A percentile compares a stretch with the other conserved stretches of the same genome.
These are phyloP conservation scores for Metalampra italica DNA, from an alignment of 2,888 invertebrate genomes.

Conservation along the genomic window DNA sequence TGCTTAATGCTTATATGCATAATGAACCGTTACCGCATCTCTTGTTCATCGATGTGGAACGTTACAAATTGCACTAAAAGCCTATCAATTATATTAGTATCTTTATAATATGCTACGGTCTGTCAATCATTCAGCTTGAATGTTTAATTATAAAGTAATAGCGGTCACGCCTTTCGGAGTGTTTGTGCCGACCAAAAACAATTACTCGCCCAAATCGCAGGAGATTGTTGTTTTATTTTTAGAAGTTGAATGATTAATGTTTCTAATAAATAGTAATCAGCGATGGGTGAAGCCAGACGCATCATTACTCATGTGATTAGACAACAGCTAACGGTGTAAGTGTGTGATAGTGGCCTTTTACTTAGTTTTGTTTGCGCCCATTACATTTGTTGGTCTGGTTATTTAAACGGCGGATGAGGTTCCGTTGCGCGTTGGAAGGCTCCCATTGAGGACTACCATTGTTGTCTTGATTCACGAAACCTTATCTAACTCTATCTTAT, in stretches of 20 bases:
- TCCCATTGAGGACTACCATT: constrained; percentile 48
- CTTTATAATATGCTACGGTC: constrained; percentile 29
- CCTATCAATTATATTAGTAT: constrained; percentile 42
- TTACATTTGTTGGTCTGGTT: constrained; percentile 52
- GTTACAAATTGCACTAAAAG: constrained; percentile 45
- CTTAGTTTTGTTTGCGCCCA: constrained; percentile 49
- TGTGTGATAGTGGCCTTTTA: constrained; percentile 44
- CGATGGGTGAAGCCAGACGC: constrained; percentile 31
- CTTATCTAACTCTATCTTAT: constrained; percentile 39
- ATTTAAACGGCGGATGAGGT: constrained; percentile 60
- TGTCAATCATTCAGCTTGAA: constrained; percentile 41
- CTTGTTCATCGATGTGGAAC: constrained; percentile 43
- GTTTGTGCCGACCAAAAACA: constrained; percentile 36
- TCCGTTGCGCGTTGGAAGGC: constrained; percentile 59
- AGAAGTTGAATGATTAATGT: constrained; percentile 38
- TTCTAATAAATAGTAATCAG: constrained; percentile 41
- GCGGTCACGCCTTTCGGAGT: constrained; percentile 38
- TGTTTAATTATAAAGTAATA: constrained; percentile 37
- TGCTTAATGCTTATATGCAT: constrained; percentile 28
- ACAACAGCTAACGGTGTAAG: constrained; percentile 38
- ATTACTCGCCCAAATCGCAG: constrained; percentile 22
- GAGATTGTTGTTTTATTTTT: constrained; percentile 27
- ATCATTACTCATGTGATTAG: constrained; percentile 36
- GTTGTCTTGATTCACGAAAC: constrained; percentile 39
- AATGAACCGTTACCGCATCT: constrained; percentile 37